phyloP scores from a whole-genome alignment of 2,888 invertebrate genomes.

The Brenthis hecate region DNA sequence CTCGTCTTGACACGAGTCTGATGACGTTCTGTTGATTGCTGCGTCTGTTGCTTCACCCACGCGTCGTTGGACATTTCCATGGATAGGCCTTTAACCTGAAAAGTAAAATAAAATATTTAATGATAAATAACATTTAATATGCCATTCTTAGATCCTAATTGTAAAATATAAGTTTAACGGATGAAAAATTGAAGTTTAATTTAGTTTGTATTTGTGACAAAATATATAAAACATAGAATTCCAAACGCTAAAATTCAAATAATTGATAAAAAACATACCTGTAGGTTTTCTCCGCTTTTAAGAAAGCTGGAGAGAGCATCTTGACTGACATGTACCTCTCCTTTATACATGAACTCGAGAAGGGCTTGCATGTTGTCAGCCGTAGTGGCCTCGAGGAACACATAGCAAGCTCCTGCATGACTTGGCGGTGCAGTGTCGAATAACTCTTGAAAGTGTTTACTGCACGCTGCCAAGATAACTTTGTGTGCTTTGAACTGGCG shows the following conservation, averaged over 20 bases:
- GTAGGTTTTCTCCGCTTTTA: constrained; percentile 94
- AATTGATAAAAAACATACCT: constrained; percentile 74
- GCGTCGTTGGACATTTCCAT: constrained; percentile 80
- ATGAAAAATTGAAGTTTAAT: too few species aligned
- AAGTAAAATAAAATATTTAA: neutral
- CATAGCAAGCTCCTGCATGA: constrained; percentile 90
- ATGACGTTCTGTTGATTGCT: constrained; percentile 70
- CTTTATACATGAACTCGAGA: constrained; percentile 96
- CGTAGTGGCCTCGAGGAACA: constrained; percentile 94
- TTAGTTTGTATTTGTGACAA: too few species aligned
- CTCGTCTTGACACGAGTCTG: constrained; percentile 75
- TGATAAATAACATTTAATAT: too few species aligned
- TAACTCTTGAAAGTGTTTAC: constrained; percentile 95
- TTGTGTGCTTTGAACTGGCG: constrained; percentile 96
- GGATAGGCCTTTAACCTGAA: constrained; percentile 76
- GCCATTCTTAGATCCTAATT: too few species aligned
- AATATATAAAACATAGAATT: too few species aligned
- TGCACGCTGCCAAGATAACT: constrained; percentile 95
- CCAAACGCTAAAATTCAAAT: too few species aligned
- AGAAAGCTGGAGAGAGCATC: constrained; percentile 95
- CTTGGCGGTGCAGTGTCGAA: constrained; percentile 93
- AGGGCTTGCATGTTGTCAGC: constrained; percentile 95
- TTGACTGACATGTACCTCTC: constrained; percentile 96
- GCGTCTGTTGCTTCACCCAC: constrained; percentile 77
- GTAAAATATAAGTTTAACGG: too few species aligned